Conservation (phyloP, 1,140 invertebrate genomes). For the Hypothenemus hampei region DNA sequence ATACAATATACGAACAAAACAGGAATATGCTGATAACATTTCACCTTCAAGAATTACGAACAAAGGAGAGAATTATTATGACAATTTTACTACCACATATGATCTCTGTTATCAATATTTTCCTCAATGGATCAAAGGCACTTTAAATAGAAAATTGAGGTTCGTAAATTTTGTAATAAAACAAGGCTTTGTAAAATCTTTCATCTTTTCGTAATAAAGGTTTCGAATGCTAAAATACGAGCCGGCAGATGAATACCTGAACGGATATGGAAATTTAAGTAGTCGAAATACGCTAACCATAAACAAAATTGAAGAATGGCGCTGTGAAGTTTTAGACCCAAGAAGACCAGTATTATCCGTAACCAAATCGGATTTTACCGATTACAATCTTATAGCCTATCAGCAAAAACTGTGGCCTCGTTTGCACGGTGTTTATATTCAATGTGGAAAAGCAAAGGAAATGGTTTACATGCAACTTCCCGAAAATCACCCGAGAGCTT, state of each 20-base stretch:
- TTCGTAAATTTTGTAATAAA: background rate
- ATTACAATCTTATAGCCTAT: constrained; percentile 4
- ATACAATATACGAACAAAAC: constrained; percentile 6
- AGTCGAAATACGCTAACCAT: background rate
- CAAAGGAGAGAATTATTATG: constrained; percentile 9
- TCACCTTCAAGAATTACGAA: background rate
- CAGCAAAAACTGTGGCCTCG: background rate
- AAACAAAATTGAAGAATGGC: constrained; percentile 10
- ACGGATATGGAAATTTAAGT: constrained; percentile 11
- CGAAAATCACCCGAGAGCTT: constrained; percentile 3
- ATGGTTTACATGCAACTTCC: constrained; percentile 1
- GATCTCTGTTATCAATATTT: constrained; percentile 20
- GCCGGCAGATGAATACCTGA: constrained; percentile 17
- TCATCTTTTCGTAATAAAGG: background rate
- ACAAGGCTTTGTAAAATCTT: background rate
- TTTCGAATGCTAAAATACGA: constrained; percentile 10
- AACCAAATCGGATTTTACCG: constrained; percentile 7
- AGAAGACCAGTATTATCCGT: constrained; percentile 11
- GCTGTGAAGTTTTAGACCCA: constrained; percentile 15
- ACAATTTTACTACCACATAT: constrained; percentile 18
- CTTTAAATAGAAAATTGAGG: constrained; percentile 14
- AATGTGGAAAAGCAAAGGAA: constrained; percentile 1
- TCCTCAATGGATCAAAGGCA: constrained; percentile 13
- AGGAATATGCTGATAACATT: constrained; percentile 12
- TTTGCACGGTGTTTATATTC: background rate